phyloP scores from a whole-genome alignment of 2,888 invertebrate species.

The Apodemia mormo region DNA sequence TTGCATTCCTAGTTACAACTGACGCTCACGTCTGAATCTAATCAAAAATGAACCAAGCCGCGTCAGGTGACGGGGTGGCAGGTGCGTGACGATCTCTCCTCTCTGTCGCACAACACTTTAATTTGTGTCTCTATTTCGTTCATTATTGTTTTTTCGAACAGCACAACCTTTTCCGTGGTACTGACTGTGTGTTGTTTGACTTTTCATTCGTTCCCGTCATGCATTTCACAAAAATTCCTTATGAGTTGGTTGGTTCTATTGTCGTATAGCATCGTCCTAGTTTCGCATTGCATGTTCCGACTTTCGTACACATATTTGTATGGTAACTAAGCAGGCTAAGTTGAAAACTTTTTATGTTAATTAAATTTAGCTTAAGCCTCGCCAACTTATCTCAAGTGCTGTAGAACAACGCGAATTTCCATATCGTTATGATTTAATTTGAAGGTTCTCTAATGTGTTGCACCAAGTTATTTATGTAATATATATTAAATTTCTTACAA shows the following conservation, averaged over 20 bases:
- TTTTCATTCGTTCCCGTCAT: constrained; percentile 56
- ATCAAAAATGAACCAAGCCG: constrained; percentile 72
- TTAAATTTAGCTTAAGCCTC: constrained; percentile 44
- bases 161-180: constrained; percentile 65
- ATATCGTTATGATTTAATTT: constrained; percentile 20
- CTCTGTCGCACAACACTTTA: constrained; percentile 55
- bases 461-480: too few relatives aligned
- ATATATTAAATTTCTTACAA: too few relatives aligned
- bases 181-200: constrained; percentile 50
- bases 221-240: constrained; percentile 63
- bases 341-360: constrained; percentile 51
- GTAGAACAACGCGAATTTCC: constrained; percentile 22
- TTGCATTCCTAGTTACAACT: constrained; percentile 57
- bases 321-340: constrained; percentile 44
- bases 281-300: constrained; percentile 46
- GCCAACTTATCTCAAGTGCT: constrained; percentile 28
- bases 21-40: constrained; percentile 65
- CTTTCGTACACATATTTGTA: constrained; percentile 36
- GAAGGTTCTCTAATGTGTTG: background rate
- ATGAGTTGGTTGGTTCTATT: constrained; percentile 53
- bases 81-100: constrained; percentile 65
- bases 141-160: constrained; percentile 58
- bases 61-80: constrained; percentile 70
- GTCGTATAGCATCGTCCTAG: constrained; percentile 56
- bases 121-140: constrained; percentile 46